Percentiles rank a stretch among this genome's conserved stretches.
Conservation (phyloP, 2,797 vertebrate species). For the Sitta carolinensis region DNA sequence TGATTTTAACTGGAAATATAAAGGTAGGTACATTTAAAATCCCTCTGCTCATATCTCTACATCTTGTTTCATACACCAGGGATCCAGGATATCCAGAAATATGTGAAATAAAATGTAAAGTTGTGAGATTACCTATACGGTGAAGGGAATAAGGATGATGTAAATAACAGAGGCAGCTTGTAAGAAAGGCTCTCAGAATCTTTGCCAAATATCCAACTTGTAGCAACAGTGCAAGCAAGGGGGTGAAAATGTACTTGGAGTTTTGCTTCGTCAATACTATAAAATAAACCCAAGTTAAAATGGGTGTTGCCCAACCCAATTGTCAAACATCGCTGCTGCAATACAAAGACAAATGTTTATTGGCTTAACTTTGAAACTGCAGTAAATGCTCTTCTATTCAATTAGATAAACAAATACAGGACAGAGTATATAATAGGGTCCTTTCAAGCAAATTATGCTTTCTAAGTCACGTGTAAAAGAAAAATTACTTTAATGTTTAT, state of each 20-base stretch:
- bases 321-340: conserved; percentile 42
- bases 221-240: not conserved
- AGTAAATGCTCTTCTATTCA: conserved; percentile 63
- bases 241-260: not conserved
- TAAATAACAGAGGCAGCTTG: not conserved
- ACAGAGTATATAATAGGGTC: conserved; percentile 55
- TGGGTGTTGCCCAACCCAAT: conserved; percentile 37
- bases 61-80: not conserved
- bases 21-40: not conserved
- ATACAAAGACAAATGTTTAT: conserved; percentile 62
- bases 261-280: not conserved
- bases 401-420: conserved; percentile 66
- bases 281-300: conserved; percentile 56
- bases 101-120: not conserved
- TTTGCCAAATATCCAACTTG: not conserved
- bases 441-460: conserved; percentile 69
- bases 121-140: not conserved
- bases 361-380: conserved; percentile 59
- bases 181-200: not conserved
- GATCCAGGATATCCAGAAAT: not conserved
- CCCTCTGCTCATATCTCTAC: not conserved
- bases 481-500: conserved; percentile 57
- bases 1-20: not conserved
- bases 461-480: conserved; percentile 54
- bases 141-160: not conserved